A percentile compares a stretch with the other conserved stretches of the same genome.
These are phyloP conservation scores for Eudemis profundana DNA, from an alignment of 2,888 invertebrate species.

Conservation along the genomic window DNA sequence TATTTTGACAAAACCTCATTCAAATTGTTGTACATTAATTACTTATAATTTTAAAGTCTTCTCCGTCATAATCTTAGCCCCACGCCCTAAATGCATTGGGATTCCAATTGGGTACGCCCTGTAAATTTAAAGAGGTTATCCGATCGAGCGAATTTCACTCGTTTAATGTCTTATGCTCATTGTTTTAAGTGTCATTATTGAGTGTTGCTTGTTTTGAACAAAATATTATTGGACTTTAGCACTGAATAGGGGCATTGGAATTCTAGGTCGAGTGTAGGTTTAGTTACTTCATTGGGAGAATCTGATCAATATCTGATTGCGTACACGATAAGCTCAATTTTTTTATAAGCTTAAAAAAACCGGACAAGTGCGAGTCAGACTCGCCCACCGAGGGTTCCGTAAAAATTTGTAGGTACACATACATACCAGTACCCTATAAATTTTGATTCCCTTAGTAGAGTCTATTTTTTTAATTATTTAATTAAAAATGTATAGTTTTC, in stretches of 20 bases:
- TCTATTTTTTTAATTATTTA: too few relatives aligned
- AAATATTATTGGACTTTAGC: conserved; percentile 33
- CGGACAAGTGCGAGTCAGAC: too few relatives aligned
- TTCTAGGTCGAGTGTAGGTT: conserved; percentile 3
- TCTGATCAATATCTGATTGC: neutral
- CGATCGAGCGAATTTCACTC: conserved; percentile 29
- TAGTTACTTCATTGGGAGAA: conserved; percentile 17
- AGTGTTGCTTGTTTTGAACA: conserved; percentile 14
- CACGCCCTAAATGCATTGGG: conserved; percentile 51
- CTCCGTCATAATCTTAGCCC: conserved; percentile 5
- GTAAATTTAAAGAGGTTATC: conserved; percentile 57
- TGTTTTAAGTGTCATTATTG: conserved; percentile 36
- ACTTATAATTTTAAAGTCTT: too few relatives aligned
- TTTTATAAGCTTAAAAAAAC: too few relatives aligned
- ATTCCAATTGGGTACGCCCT: conserved; percentile 58
- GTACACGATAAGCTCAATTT: too few relatives aligned
- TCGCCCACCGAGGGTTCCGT: too few relatives aligned
- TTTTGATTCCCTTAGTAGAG: too few relatives aligned
- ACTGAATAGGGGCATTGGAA: conserved; percentile 11
- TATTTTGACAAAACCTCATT: too few relatives aligned
- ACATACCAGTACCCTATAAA: too few relatives aligned
- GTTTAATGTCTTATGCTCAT: conserved; percentile 39
- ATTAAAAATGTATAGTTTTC: too few relatives aligned
- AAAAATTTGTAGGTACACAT: too few relatives aligned
- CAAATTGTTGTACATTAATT: too few relatives aligned